Evolutionary conservation across 1,140 invertebrate genomes (phyloP), one percentile per base, ranked within the genome.

Genomic region (Drosophila azteca): DNA sequence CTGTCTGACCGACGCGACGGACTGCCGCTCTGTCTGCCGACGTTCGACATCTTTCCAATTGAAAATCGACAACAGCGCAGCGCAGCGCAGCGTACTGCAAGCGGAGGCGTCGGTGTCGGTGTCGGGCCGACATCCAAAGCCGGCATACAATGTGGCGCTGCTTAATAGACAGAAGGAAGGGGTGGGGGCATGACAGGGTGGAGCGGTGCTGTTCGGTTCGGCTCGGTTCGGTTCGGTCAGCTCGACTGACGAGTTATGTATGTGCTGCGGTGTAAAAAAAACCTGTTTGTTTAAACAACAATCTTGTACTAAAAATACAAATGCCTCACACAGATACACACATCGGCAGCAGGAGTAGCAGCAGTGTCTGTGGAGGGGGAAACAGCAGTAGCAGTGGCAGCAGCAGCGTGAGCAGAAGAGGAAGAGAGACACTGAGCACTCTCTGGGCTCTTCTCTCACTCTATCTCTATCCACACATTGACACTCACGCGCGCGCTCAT

Each of bases 251-350:
- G 82, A 85, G 82, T 85, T 87, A 85, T 85, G 84, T 83, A 71
- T 80, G 76, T 78, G 82, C 79, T 81, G 82, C 82, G 79, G 82
- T 85, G 83, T 87, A 85, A 85, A 85, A 75, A 83, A 85, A 85
- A 85, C 82, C 82, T 85, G 82, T 85, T 85, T 85, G 82, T 85
- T 85, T 85, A 85, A 85, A 85, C 82, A 85, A 85, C 82, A 85
- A 87, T 85, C 84, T 85, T 85, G 83, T 82, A 85, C 82, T 81
- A 85, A 85, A 85, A 85, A 85, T 85, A 85, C 78, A 87, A 78
- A 76, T 77, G 74, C 69, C 68, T 43, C 82, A 64, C 63, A 53
- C 64, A 63, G 50, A 79, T 54, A 74, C 57, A 57, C 44, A 70
- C 59, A 72, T 48, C 41, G 58, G 64, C 52, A 26, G 48, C 53